These are phyloP conservation scores for Plutomurus gul DNA, from an alignment of 1,140 invertebrate species.

Conservation along the genomic window DNA sequence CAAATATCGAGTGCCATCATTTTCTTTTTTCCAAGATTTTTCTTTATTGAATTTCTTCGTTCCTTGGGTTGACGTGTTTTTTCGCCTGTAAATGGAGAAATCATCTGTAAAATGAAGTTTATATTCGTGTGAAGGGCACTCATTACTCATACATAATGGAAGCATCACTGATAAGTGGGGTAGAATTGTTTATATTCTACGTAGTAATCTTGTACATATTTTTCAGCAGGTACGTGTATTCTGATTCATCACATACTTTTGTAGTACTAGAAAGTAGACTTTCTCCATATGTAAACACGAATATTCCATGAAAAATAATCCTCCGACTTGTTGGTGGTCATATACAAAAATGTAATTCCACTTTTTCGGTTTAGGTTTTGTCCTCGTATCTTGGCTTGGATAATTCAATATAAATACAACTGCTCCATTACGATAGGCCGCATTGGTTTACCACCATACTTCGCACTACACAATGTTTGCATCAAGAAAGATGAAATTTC, in stretches of 20 bases:
- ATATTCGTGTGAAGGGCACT: background rate
- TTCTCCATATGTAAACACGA: background rate
- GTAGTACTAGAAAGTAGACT: background rate
- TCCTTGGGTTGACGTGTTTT: too few relatives aligned
- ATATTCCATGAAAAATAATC: background rate
- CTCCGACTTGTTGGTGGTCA: background rate
- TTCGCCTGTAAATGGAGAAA: background rate
- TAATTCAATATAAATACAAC: conserved; percentile 51
- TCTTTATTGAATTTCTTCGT: too few relatives aligned
- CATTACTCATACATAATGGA: background rate
- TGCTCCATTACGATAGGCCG: conserved; percentile 51
- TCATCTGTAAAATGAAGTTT: too few relatives aligned
- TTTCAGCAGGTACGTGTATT: conserved; percentile 42
- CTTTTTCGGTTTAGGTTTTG: conserved; percentile 4
- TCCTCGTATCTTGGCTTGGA: conserved; percentile 44
- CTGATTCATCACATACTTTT: background rate
- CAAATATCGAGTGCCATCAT: too few relatives aligned
- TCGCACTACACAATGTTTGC: conserved; percentile 43
- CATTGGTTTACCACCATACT: conserved; percentile 40
- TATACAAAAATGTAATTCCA: background rate
- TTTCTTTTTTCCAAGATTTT: too few relatives aligned
- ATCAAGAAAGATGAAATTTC: conserved; percentile 45
- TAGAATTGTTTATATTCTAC: conserved; percentile 24
- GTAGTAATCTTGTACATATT: conserved; percentile 33
- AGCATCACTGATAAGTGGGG: conserved; percentile 5